Evolutionary conservation across 2,888 invertebrate genomes (phyloP).

Genomic region (Beris chalybata): DNA sequence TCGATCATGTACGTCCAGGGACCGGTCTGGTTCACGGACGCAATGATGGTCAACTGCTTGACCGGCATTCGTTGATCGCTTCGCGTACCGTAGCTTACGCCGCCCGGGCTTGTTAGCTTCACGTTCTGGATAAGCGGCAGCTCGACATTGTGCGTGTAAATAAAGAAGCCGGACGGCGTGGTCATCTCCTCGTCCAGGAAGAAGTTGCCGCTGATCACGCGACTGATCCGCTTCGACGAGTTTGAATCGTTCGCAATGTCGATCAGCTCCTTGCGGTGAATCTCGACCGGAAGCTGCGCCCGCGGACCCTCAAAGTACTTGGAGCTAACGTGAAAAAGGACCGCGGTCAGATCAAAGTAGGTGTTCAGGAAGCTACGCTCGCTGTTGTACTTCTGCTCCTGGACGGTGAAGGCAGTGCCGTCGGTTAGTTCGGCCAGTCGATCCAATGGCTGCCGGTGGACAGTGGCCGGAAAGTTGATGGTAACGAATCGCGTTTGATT

Average conservation of each 20-base stretch:
- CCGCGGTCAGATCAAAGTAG: slow-evolving; percentile 60
- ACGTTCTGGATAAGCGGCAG: slow-evolving; percentile 59
- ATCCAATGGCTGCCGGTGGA: slow-evolving; percentile 56
- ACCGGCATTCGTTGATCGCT: slow-evolving; percentile 59
- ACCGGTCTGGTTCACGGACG: slow-evolving; percentile 61
- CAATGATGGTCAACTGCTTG: slow-evolving; percentile 59
- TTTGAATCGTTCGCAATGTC: slow-evolving; percentile 38
- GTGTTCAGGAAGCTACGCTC: slow-evolving; percentile 59
- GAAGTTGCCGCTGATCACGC: slow-evolving; percentile 60
- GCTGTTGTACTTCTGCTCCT: slow-evolving; percentile 60
- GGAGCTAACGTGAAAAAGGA: slow-evolving; percentile 57
- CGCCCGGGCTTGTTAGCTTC: slow-evolving; percentile 59
- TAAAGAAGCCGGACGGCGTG: slow-evolving; percentile 59
- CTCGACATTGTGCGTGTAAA: slow-evolving; percentile 60
- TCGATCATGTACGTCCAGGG: slow-evolving; percentile 64
- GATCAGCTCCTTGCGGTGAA: slow-evolving; percentile 43
- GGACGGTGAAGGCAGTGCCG: slow-evolving; percentile 58
- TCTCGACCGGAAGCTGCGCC: slow-evolving; percentile 57
- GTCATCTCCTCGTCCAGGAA: slow-evolving; percentile 60
- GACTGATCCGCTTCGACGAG: slow-evolving; percentile 37
- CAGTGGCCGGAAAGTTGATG: slow-evolving; percentile 60
- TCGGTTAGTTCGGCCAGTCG: slow-evolving; percentile 56
- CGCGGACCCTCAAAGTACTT: slow-evolving; percentile 57
- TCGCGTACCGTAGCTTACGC: slow-evolving; percentile 55
- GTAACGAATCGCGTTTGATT: slow-evolving; percentile 59